Evolutionary conservation across 1,140 invertebrate species (phyloP).

Genomic region (Drosophila watanabei): DNA sequence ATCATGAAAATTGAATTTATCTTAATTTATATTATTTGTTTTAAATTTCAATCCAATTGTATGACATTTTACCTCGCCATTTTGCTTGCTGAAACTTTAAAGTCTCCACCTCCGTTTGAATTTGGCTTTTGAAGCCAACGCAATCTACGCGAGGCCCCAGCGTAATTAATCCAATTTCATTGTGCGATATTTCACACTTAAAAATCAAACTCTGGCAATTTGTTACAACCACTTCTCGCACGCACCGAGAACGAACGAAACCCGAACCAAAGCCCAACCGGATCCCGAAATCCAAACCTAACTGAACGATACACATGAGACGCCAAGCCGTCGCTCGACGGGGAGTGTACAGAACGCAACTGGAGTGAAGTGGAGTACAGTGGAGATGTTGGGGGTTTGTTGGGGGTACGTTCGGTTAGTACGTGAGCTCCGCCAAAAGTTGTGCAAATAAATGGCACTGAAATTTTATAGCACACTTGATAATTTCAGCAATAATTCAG

Average conservation of each 20-base stretch:
- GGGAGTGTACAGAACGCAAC: slow-evolving; percentile 1
- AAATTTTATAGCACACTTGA: slow-evolving; percentile 84
- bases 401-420: slow-evolving; percentile 26
- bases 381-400: slow-evolving; percentile 5
- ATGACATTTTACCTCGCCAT: background rate
- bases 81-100: background rate
- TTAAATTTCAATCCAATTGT: background rate
- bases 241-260: slow-evolving; percentile 20
- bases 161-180: slow-evolving; percentile 64
- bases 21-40: background rate
- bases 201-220: slow-evolving; percentile 72
- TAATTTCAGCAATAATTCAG: slow-evolving; percentile 83
- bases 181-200: slow-evolving; percentile 63
- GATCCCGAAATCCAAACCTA: slow-evolving; percentile 23
- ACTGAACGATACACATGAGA: slow-evolving; percentile 70
- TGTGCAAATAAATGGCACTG: slow-evolving; percentile 73
- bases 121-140: slow-evolving; percentile 25
- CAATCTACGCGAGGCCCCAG: slow-evolving; percentile 24
- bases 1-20: background rate
- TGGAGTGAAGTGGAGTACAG: slow-evolving; percentile 16
- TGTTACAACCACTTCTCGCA: slow-evolving; percentile 56
- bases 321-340: slow-evolving; percentile 20
- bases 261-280: slow-evolving; percentile 19
- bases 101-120: too few species aligned
- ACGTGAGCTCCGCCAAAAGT: slow-evolving; percentile 67